Conservation (phyloP, 1,140 invertebrate species). For the Dendrolimus punctatus region DNA sequence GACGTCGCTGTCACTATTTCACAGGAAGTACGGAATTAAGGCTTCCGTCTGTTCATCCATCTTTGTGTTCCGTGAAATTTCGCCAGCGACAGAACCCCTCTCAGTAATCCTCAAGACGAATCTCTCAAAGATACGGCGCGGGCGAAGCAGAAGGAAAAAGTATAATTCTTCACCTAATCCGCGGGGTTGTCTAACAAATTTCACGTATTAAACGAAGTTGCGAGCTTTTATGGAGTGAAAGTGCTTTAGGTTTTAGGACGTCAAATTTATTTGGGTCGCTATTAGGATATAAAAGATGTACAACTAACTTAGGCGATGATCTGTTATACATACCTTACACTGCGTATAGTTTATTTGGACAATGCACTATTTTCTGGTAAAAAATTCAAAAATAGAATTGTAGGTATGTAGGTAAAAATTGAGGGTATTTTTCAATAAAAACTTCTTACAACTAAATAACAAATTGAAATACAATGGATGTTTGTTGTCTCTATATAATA, state of each 20-base stretch:
- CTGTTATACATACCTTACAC: too few relatives aligned
- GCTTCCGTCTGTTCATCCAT: constrained; percentile 54
- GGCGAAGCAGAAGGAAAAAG: constrained; percentile 45
- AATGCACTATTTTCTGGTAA: too few relatives aligned
- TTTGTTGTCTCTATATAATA: too few relatives aligned
- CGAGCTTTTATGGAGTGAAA: not conserved
- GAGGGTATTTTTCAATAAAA: too few relatives aligned
- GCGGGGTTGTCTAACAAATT: constrained; percentile 51
- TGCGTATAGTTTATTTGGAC: too few relatives aligned
- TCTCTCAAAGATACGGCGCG: constrained; percentile 59
- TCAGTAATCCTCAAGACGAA: constrained; percentile 58
- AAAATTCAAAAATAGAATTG: too few relatives aligned
- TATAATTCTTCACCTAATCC: constrained; percentile 67
- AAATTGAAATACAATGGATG: too few relatives aligned
- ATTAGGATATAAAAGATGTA: too few relatives aligned
- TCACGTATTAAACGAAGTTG: constrained; percentile 28
- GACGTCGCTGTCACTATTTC: constrained; percentile 39
- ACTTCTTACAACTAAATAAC: too few relatives aligned
- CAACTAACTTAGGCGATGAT: too few relatives aligned
- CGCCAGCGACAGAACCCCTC: constrained; percentile 49
- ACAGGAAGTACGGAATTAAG: constrained; percentile 56
- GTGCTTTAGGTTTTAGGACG: not conserved
- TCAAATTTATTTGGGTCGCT: too few relatives aligned
- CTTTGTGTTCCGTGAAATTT: constrained; percentile 59
- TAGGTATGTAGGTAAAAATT: too few relatives aligned